A percentile compares a stretch with the other conserved stretches of the same genome.
These are phyloP conservation scores for Drosophila buzzatii DNA, from an alignment of 2,888 invertebrate genomes.

Conservation along the genomic window DNA sequence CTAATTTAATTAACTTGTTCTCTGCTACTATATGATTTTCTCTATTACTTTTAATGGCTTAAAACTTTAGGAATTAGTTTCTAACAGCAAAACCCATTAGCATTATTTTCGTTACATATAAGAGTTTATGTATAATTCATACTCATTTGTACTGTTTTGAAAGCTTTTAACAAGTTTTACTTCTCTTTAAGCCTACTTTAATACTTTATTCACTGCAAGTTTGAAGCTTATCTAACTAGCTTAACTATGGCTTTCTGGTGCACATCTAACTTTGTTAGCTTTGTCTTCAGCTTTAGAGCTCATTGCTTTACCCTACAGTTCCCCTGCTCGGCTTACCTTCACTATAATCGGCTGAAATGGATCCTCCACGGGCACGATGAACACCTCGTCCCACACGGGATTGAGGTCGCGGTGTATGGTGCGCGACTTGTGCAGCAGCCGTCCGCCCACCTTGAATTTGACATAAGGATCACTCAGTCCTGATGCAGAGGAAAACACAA, in stretches of 20 bases:
- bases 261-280: neutral
- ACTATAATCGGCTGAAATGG: conserved; percentile 93
- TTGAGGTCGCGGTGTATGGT: conserved; percentile 97
- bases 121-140: no score
- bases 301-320: neutral
- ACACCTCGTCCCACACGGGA: conserved; percentile 99
- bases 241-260: neutral
- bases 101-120: no score
- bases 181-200: neutral
- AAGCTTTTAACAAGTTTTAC: no score
- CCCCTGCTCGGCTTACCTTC: conserved; percentile 88
- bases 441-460: conserved; percentile 95
- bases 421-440: conserved; percentile 96
- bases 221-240: neutral
- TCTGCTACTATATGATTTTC: no score
- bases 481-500: conserved; percentile 82
- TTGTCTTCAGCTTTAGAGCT: neutral
- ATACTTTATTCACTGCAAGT: neutral
- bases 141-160: no score
- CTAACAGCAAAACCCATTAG: no score
- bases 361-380: conserved; percentile 96
- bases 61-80: no score
- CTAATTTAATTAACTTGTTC: no score
- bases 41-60: no score
- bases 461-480: conserved; percentile 99